Conservation (phyloP, 2,888 invertebrate genomes). For the Cyclophora punctaria region DNA sequence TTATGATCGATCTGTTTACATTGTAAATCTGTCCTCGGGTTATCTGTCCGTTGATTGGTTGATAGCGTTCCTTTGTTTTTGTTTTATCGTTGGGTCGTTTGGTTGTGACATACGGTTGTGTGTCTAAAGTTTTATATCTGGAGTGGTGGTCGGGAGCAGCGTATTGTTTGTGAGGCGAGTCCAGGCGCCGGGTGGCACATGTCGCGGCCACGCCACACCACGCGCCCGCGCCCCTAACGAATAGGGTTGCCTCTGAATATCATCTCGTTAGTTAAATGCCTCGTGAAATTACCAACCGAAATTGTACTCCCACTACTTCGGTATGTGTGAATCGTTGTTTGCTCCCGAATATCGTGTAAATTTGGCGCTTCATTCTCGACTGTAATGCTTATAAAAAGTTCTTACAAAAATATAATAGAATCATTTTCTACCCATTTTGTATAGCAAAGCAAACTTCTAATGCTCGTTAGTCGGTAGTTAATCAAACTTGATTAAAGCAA, state of each 20-base stretch:
- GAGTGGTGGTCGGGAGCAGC: conserved; percentile 40
- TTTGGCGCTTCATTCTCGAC: neutral
- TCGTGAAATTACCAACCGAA: conserved; percentile 31
- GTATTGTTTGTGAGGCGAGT: conserved; percentile 54
- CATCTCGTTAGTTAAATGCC: conserved; percentile 39
- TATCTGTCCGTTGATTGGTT: conserved; percentile 10
- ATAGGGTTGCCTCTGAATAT: conserved; percentile 52
- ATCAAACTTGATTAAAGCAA: too few species aligned
- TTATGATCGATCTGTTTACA: conserved; percentile 20
- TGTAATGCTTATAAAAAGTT: too few species aligned
- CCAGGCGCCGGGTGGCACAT: conserved; percentile 35
- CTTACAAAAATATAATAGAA: too few species aligned
- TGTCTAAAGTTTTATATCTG: conserved; percentile 36
- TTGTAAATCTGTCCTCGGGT: conserved; percentile 18
- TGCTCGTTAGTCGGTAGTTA: too few species aligned
- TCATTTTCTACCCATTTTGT: too few species aligned
- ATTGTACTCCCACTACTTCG: conserved; percentile 12
- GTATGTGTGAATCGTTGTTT: neutral
- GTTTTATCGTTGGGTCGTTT: conserved; percentile 18
- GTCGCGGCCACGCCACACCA: conserved; percentile 23
- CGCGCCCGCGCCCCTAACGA: conserved; percentile 27
- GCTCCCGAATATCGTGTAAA: neutral
- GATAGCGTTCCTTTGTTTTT: conserved; percentile 13
- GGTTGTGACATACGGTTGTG: conserved; percentile 13
- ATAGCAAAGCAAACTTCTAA: too few species aligned